Base-by-base conservation (phyloP, 1,140 invertebrate species). In the Philotrypesis tridentata region DNA sequence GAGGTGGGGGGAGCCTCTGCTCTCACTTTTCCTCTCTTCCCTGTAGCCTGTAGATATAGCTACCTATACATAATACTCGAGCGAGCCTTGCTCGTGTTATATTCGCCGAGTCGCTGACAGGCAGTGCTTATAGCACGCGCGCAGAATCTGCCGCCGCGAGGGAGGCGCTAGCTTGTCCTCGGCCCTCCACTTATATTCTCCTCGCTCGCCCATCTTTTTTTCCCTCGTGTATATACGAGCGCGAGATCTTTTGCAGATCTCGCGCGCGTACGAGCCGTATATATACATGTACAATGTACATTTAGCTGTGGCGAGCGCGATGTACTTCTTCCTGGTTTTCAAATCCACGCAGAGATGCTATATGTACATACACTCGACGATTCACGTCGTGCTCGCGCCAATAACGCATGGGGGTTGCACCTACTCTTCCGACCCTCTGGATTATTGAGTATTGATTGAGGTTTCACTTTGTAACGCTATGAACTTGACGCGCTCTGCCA, bases 371-470 rank as follows among this genome's bases (percentile, higher is more conserved):
- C n/a, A n/a, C n/a, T n/a, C n/a, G n/a, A n/a, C n/a, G n/a, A n/a
- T n/a, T n/a, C n/a, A n/a, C n/a, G n/a, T n/a, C n/a, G n/a, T n/a
- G n/a, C n/a, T n/a, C n/a, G n/a, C n/a, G n/a, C 9, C 33, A 9
- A 37, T 37, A 37, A 3, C 33, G 33, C 33, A 37, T 37, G 48
- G 14, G 14, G 21, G 21, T n/a, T 55, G 48, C 48, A 37, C 9
- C 33, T 37, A 37, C 9, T 9, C 17, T 17, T 14, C 17, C 48
- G 48, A 55, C 48, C 21, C 21, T n/a, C 17, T 61, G 63, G 12
- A 23, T 25, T 40, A 43, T 63, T 65, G 29, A 74, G 37, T 80
- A 72, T 80, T 80, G 70, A 63, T 72, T 40, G 31, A 73, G n/a
- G 63, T 67, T 17, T 73, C 17, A 48, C 17, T 31, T 60, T 68